Base-by-base conservation (phyloP, 2,113 vertebrate genomes). In the Daphoenositta chrysoptera region DNA sequence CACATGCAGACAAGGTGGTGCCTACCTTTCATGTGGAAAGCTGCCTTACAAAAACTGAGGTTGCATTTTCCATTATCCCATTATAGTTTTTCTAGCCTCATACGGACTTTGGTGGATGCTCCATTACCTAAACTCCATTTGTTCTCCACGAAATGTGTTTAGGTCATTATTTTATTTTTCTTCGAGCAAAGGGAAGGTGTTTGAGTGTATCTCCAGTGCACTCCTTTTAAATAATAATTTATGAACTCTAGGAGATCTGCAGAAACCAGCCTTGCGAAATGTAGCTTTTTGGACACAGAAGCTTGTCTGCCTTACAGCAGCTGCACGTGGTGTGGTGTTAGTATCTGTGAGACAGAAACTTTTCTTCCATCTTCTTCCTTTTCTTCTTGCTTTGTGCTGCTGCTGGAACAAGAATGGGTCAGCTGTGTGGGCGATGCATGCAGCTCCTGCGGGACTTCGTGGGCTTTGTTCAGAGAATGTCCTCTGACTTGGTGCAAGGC, bases 381-480 rank as follows among this genome's bases (percentile, higher is more conserved):
- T 66, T 75, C 30, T 12, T 77, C n/a, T 70, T 26, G 39, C 11
- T 76, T 84, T 70, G 50, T 57, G n/a, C 57, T 87, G 63, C 54
- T 40, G 15, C 21, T 86, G 80, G 73, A 89, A 63, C 26, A 54
- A 89, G 93, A 44, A 97, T 98, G 93, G 97, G 94, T 30, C 96
- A 97, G 6, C 93, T 98, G 8, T 98, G 98, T 91, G 96, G 96
- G 14, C 89, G 86, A 16, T 98, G 98, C 75, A 86, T 92, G 51
- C 94, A 97, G 64, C 78, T 98, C 48, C 84, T 98, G 35, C 79
- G 27, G 33, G 95, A 98, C 64, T 95, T 98, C 1, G 11, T 86
- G 21, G 89, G 79, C 71, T 69, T 94, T 27, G 44, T 98, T 65
- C 97, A 92, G 72, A 97, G 39, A 28, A 24, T 96, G 53, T 94